Evolutionary conservation across 1,140 invertebrate species (phyloP), one percentile per base, ranked within the genome.

Genomic region (Caenorhabditis briggsae): DNA sequence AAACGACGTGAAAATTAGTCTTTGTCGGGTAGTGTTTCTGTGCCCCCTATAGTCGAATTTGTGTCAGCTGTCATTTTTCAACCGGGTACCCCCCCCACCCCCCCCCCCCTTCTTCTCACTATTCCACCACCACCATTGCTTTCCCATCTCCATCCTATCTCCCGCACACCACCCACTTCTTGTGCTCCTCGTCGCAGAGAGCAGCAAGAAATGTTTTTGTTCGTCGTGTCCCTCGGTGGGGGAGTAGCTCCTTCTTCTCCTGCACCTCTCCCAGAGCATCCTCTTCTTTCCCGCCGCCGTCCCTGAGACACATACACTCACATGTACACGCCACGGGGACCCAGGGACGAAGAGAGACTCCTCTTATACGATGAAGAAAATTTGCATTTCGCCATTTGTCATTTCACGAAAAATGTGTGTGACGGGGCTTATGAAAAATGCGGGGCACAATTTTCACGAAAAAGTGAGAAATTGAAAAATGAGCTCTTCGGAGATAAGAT

Each of bases 401-500:
- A 83, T 59, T 56, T 59, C 33, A 83, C 56, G 33, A 33, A 33
- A 33, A 33, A 33, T 33, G 33, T 58, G 18, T 56, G 82, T 41
- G 82, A 56, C 53, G 55, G 20, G 33, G 53, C 82, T 59, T 83
- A 43, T 83, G 82, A 83, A 56, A 83, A 59, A 83, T 83, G 82
- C 53, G 82, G 56, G 43, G 20, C 50, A 20, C 25, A 64, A 33
- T 59, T 65, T 33, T 53, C 43, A 43, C 33, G 33, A 3, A 48
- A 70, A 88, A 85, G 70, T 65, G 53, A 74, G 20, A 82, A 83
- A 74, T 59, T 82, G 50, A 64, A 61, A 87, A 78, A 86, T 59
- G 6, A 12, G 20, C 16, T 16, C 16, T 25, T 9, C 8, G 5
- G 64, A 3, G 64, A 58, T 9, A 43, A 87, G 16, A 41, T 8